These are phyloP conservation scores for Corbicula japonica DNA, from an alignment of 2,888 invertebrate genomes.

Conservation along the genomic window DNA sequence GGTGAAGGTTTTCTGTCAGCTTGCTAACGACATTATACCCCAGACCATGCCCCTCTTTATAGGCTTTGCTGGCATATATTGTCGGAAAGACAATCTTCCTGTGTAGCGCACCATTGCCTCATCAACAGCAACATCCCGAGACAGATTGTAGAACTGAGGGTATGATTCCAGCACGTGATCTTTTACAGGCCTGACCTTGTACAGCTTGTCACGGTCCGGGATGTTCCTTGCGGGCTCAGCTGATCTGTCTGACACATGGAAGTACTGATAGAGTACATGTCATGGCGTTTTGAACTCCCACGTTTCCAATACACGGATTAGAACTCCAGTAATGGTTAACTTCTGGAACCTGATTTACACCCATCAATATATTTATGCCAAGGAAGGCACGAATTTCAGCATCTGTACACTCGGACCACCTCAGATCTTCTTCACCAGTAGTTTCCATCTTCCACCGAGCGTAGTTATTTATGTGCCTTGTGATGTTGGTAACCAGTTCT, in stretches of 20 bases:
- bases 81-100: constrained; percentile 26
- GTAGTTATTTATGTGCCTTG: constrained; percentile 31
- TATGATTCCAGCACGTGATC: not conserved
- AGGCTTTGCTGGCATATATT: constrained; percentile 44
- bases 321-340: constrained; percentile 45
- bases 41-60: constrained; percentile 36
- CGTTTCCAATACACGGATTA: constrained; percentile 11
- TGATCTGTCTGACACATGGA: constrained; percentile 36
- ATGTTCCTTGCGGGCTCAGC: constrained; percentile 16
- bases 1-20: constrained; percentile 27
- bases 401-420: not conserved
- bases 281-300: constrained; percentile 23
- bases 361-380: constrained; percentile 46
- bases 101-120: constrained; percentile 35
- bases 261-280: constrained; percentile 38
- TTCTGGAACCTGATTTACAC: constrained; percentile 26
- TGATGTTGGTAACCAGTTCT: constrained; percentile 12
- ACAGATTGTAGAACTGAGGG: not conserved
- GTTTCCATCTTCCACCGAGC: constrained; percentile 7
- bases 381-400: constrained; percentile 36
- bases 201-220: constrained; percentile 4
- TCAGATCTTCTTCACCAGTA: constrained; percentile 1
- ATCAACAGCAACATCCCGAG: constrained; percentile 25
- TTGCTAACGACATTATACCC: constrained; percentile 41
- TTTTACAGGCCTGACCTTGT: constrained; percentile 23